Conservation (phyloP, 2,888 invertebrate species). For the Drosophila lutescens region DNA sequence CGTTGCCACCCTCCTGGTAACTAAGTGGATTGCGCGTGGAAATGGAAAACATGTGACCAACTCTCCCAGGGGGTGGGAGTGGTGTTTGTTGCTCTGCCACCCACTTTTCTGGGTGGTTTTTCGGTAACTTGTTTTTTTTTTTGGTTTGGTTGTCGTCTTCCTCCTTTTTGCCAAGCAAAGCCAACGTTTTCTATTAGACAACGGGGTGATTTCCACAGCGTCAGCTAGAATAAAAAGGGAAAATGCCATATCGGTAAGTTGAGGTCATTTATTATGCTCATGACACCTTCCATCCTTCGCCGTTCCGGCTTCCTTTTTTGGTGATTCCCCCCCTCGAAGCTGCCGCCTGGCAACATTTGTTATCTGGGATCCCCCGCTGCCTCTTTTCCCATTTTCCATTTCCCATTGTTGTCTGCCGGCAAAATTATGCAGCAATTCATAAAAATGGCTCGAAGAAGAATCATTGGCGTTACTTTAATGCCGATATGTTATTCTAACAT, state of each 20-base stretch:
- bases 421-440: constrained; percentile 78
- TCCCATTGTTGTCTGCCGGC: constrained; percentile 54
- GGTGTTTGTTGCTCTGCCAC: constrained; percentile 15
- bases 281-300: constrained; percentile 66
- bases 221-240: constrained; percentile 58
- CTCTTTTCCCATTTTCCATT: constrained; percentile 2
- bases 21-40: constrained; percentile 69
- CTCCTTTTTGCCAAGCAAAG: constrained; percentile 37
- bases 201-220: constrained; percentile 67
- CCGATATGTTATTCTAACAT: constrained; percentile 53
- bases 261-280: constrained; percentile 74
- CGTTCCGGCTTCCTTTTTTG: constrained; percentile 19
- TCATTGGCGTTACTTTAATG: constrained; percentile 45
- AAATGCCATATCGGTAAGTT: constrained; percentile 70
- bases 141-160: constrained; percentile 13
- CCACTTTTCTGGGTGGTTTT: constrained; percentile 36
- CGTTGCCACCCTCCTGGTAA: constrained; percentile 40
- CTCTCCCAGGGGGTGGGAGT: constrained; percentile 30
- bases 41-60: constrained; percentile 63
- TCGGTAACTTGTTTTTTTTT: constrained; percentile 24
- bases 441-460: constrained; percentile 55
- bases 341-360: constrained; percentile 63
- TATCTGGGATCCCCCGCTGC: constrained; percentile 42
- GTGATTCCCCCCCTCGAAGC: constrained; percentile 6
- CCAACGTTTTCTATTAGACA: constrained; percentile 71